Conservation (phyloP, 2,797 vertebrate species). For the Spinus olivaceus region DNA sequence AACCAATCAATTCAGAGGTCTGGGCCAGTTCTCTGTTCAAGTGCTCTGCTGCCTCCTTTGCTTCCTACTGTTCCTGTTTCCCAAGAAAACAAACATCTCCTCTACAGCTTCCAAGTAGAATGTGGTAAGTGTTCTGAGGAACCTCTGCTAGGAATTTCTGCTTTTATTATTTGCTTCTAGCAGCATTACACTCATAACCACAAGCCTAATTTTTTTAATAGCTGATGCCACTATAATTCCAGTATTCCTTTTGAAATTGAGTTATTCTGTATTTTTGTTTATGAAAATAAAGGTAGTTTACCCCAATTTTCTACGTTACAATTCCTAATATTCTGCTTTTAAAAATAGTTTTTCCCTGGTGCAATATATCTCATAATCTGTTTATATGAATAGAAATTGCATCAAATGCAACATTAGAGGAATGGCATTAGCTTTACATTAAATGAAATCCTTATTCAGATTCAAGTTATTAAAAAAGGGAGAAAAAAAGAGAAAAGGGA, state of each 20-base stretch:
- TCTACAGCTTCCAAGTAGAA: neutral
- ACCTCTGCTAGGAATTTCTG: neutral
- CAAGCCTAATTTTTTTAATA: neutral
- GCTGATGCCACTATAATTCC: neutral
- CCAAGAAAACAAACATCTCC: neutral
- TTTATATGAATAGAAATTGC: neutral
- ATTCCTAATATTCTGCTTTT: neutral
- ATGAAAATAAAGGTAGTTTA: neutral
- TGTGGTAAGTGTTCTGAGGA: neutral
- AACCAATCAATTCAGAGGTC: neutral
- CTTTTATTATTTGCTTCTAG: neutral
- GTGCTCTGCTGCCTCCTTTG: neutral
- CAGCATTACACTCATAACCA: neutral
- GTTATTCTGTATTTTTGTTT: neutral
- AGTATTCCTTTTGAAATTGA: neutral
- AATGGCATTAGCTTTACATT: neutral
- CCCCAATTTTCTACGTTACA: neutral
- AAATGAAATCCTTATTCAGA: neutral
- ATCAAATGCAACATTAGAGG: neutral
- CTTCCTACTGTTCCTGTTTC: neutral
- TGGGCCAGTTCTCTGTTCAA: neutral
- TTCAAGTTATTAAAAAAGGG: neutral
- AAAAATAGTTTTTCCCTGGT: neutral
- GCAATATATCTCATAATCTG: neutral
- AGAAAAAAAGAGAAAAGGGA: neutral